phyloP scores from a whole-genome alignment of 2,888 invertebrate genomes.

The Nomada fabriciana region DNA sequence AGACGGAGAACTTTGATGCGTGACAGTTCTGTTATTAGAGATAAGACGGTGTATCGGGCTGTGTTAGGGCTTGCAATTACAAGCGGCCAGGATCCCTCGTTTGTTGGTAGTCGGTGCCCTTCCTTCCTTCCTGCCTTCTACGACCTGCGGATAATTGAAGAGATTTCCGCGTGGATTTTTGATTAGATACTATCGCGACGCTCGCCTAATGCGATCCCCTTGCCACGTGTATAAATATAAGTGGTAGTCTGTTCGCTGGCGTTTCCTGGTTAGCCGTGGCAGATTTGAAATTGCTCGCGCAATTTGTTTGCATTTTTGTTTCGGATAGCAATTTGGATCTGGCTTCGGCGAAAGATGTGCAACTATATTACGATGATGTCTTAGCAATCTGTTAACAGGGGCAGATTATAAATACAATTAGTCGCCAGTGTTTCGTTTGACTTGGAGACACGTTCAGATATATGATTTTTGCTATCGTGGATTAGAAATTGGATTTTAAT shows the following conservation, averaged over 20 bases:
- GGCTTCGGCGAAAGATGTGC: background rate
- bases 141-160: constrained; percentile 45
- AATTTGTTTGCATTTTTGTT: too few species aligned
- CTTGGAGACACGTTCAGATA: background rate
- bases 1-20: constrained; percentile 64
- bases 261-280: too few species aligned
- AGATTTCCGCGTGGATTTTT: constrained; percentile 33
- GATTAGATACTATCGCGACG: constrained; percentile 43
- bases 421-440: background rate
- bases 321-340: too few species aligned
- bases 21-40: constrained; percentile 72
- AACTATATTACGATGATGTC: background rate
- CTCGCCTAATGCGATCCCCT: background rate
- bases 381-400: background rate
- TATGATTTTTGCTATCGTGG: background rate
- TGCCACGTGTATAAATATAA: background rate
- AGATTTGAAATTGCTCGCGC: too few species aligned
- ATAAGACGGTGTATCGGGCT: constrained; percentile 60
- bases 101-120: constrained; percentile 23
- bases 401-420: constrained; percentile 13
- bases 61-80: constrained; percentile 64
- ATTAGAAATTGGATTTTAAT: too few species aligned
- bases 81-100: constrained; percentile 34
- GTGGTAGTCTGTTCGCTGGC: background rate
- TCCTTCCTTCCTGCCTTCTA: constrained; percentile 24